These are phyloP conservation scores for Julus scanicus DNA, from an alignment of 2,888 invertebrate species.

Conservation along the genomic window DNA sequence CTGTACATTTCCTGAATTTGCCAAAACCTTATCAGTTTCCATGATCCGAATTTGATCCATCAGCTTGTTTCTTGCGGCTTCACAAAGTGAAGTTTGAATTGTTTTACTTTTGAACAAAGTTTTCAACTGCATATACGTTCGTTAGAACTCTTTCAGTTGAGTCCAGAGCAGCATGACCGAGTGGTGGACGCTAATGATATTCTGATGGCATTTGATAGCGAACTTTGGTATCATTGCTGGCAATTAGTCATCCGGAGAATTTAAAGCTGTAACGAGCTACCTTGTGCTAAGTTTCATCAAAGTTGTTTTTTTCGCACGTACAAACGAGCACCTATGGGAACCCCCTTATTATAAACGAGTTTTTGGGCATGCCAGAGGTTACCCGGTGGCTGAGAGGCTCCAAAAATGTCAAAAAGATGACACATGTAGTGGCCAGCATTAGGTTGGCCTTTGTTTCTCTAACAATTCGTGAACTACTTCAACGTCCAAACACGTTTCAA, in stretches of 20 bases:
- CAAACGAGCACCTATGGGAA: constrained; percentile 27
- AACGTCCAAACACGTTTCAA: constrained; percentile 14
- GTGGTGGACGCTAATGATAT: neutral
- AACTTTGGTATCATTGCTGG: constrained; percentile 9
- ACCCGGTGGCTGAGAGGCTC: neutral
- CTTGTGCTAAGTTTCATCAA: neutral
- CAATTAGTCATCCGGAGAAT: neutral
- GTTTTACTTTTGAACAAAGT: constrained; percentile 7
- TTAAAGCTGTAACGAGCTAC: neutral
- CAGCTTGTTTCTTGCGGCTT: neutral
- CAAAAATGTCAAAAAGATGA: constrained; percentile 6
- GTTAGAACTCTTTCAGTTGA: neutral
- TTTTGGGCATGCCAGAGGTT: constrained; percentile 1
- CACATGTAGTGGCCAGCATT: constrained; percentile 26
- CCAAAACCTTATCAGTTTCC: too few species aligned
- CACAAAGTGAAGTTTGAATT: neutral
- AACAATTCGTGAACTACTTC: constrained; percentile 28
- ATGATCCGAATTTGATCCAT: neutral
- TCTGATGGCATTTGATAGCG: neutral
- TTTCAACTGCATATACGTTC: neutral
- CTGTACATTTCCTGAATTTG: neutral
- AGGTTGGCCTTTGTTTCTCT: neutral
- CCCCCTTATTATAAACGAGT: constrained; percentile 2
- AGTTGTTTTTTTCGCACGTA: constrained; percentile 5
- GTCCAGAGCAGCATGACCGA: neutral